Evolutionary conservation across 1,140 invertebrate genomes (phyloP).

Genomic region (Amphibalanus amphitrite): DNA sequence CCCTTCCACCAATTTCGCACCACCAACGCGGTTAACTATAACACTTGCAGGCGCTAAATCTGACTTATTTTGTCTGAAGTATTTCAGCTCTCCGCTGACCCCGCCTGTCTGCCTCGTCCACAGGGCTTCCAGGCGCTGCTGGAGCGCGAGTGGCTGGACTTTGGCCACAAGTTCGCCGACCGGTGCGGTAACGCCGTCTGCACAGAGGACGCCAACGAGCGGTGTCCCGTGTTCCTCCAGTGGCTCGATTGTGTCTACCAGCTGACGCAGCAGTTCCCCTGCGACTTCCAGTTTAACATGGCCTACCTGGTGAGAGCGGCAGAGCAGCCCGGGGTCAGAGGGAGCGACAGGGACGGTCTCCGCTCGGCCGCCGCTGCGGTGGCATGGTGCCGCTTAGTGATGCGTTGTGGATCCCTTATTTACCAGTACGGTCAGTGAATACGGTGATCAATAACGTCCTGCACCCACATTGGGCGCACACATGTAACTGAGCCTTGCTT

Average conservation of each 20-base stretch:
- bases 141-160: slow-evolving; percentile 88
- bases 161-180: slow-evolving; percentile 93
- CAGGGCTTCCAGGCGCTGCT: slow-evolving; percentile 81
- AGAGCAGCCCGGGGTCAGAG: background rate
- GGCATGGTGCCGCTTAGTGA: no score
- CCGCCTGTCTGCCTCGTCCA: no score
- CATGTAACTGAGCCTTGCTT: no score
- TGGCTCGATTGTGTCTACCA: slow-evolving; percentile 96
- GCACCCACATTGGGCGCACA: no score
- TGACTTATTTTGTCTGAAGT: no score
- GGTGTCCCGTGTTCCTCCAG: slow-evolving; percentile 91
- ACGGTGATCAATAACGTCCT: slow-evolving; percentile 5
- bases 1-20: no score
- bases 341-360: no score
- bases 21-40: no score
- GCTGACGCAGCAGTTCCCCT: slow-evolving; percentile 69
- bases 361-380: no score
- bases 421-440: background rate
- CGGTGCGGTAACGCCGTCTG: slow-evolving; percentile 71
- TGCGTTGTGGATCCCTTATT: no score
- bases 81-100: no score
- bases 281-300: slow-evolving; percentile 86
- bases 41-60: no score
- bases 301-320: slow-evolving; percentile 59
- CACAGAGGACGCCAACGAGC: slow-evolving; percentile 67